Evolutionary conservation across 2,797 vertebrate genomes (phyloP).

Genomic region (Amblyraja radiata): DNA sequence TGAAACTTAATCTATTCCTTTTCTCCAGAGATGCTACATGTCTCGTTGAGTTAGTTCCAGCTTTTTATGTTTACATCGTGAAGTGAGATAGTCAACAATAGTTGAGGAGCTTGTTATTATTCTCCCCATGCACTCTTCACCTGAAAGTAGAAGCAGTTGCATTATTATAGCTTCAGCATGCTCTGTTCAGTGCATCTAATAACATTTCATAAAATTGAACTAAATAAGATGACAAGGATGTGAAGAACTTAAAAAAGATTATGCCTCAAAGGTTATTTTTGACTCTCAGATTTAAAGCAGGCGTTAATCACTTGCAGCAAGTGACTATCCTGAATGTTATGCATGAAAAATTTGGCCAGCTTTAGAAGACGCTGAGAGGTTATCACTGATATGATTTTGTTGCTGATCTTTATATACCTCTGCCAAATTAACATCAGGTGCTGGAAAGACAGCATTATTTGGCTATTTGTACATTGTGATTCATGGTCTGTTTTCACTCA

Average conservation of each 20-base stretch:
- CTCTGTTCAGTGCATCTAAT: background rate
- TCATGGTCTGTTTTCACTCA: too few species aligned
- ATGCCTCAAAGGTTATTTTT: background rate
- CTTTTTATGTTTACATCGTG: too few species aligned
- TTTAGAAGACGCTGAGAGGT: background rate
- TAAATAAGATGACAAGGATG: background rate
- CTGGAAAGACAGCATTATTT: background rate
- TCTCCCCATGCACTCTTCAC: background rate
- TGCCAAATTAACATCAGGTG: too few species aligned
- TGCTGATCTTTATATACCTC: background rate
- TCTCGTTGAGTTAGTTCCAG: too few species aligned
- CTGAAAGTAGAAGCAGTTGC: background rate
- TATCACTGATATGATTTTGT: background rate
- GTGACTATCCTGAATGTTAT: background rate
- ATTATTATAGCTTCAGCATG: background rate
- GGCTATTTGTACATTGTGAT: too few species aligned
- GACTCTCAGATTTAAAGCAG: background rate
- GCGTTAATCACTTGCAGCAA: background rate
- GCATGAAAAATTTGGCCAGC: background rate
- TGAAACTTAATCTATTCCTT: too few species aligned
- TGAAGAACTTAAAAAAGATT: background rate
- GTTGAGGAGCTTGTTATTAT: background rate
- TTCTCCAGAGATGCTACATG: too few species aligned
- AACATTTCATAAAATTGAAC: background rate
- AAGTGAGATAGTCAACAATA: background rate